Conservation (phyloP, 2,888 invertebrate genomes). For the Trichogramma evanescens region DNA sequence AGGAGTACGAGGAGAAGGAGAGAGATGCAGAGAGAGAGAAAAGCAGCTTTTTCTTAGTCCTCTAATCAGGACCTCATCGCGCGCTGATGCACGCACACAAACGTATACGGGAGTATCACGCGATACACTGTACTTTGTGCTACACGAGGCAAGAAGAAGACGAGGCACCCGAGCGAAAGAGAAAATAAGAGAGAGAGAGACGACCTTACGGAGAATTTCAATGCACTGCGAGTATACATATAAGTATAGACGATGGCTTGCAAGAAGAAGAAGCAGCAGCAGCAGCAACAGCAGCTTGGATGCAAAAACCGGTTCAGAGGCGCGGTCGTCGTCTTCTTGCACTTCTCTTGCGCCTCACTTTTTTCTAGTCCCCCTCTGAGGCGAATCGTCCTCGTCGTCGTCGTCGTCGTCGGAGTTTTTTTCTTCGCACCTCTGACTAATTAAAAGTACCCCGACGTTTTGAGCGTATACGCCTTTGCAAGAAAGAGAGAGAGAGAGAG, state of each 20-base stretch:
- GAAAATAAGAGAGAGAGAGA: not conserved
- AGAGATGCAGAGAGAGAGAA: not conserved
- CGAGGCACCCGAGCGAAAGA: too few species aligned
- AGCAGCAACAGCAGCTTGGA: too few species aligned
- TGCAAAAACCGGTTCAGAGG: too few species aligned
- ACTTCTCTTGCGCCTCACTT: slow-evolving; percentile 12
- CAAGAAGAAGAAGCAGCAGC: too few species aligned
- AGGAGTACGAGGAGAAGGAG: not conserved
- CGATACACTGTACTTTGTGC: too few species aligned
- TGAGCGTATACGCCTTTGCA: too few species aligned
- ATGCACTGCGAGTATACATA: too few species aligned
- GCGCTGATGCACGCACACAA: too few species aligned
- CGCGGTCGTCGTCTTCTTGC: slow-evolving; percentile 12
- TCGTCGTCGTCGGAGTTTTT: slow-evolving; percentile 12
- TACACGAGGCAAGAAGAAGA: too few species aligned
- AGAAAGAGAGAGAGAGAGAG: too few species aligned
- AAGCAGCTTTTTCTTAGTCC: not conserved
- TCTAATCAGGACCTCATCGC: not conserved
- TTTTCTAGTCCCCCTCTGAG: slow-evolving; percentile 28
- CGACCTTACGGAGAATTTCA: not conserved
- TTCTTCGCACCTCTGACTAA: slow-evolving; percentile 41
- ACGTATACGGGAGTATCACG: too few species aligned
- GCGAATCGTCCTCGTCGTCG: slow-evolving; percentile 21
- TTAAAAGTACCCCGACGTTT: slow-evolving; percentile 32
- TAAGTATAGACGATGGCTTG: too few species aligned